Evolutionary conservation across 2,888 invertebrate species (phyloP), one percentile per base, ranked within the genome.

Genomic region (Campopleginae sp.): DNA sequence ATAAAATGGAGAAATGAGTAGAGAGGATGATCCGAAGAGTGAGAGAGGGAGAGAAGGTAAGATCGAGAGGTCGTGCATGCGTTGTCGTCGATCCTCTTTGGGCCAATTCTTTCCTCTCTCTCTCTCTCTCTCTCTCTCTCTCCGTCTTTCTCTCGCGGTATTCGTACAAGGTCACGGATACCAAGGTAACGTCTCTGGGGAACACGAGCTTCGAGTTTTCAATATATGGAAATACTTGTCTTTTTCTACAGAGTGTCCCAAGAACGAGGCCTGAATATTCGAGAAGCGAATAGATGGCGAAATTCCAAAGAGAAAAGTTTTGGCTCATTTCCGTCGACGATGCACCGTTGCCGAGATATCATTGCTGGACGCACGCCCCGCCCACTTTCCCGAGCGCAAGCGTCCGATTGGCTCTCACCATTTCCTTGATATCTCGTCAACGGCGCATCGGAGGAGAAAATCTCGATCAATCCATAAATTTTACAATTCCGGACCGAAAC

Each of bases 111-210:
- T 61, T 61, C 44, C 23, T 61, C 19, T 61, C 12, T 23, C 33
- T 48, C 63, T 63, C 54, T 63, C 23, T 61, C 19, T 61, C 12
- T 23, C 33, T 48, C 63, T 63, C 54, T 63, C 33, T 33, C 17
- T 42, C 66, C 23, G 19, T 65, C 4, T 31, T n/a, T 61, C 63
- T 61, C 61, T 51, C 68, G 38, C 14, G 48, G 74, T 58, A 78
- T 82, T 82, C 82, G 54, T 77, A 74, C 83, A 75, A 79, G 83
- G 79, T 70, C 75, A 75, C 68, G 42, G 31, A n/a, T 82, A 54
- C 44, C 61, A 61, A 70, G 61, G 70, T 78, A 46, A 70, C 70
- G 19, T 61, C 42, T 31, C 61, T 12, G 44, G 31, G 17, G 31
- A 46, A 31, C 10, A 19, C 61, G 61, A 17, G 54, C 71, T 80